Percentiles rank a stretch among this genome's conserved stretches.
Evolutionary conservation across 2,888 invertebrate species (phyloP).

Genomic region (Yponomeuta evonymella): DNA sequence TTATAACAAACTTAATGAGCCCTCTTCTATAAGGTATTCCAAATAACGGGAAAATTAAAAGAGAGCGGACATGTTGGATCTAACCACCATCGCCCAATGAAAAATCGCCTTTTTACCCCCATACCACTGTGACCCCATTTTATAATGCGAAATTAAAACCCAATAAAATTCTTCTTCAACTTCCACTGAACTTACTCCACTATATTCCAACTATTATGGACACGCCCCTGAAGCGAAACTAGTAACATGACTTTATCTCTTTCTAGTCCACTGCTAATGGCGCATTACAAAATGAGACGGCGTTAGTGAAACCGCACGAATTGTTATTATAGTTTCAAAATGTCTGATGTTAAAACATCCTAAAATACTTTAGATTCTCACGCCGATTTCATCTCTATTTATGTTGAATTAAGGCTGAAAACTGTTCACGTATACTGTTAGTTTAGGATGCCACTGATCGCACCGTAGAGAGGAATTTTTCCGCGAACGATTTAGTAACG

Average conservation of each 20-base stretch:
- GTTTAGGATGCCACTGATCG: slow-evolving; percentile 35
- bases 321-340: slow-evolving; percentile 67
- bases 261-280: slow-evolving; percentile 33
- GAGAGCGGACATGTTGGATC: slow-evolving; percentile 6
- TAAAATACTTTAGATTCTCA: slow-evolving; percentile 29
- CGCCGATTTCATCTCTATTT: rapidly evolving
- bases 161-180: slow-evolving; percentile 68
- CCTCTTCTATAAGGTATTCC: neutral
- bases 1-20: neutral
- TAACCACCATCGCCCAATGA: slow-evolving; percentile 5
- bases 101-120: slow-evolving; percentile 4
- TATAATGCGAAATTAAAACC: slow-evolving; percentile 40
- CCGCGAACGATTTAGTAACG: slow-evolving; percentile 71
- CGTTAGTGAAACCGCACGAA: slow-evolving; percentile 47
- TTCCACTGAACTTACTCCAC: slow-evolving; percentile 69
- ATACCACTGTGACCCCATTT: slow-evolving; percentile 12
- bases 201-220: slow-evolving; percentile 64
- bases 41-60: neutral
- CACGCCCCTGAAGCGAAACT: slow-evolving; percentile 46
- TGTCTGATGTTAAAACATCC: slow-evolving; percentile 25
- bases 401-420: neutral
- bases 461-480: slow-evolving; percentile 62
- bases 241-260: slow-evolving; percentile 37
- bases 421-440: neutral
- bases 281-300: slow-evolving; percentile 44